Evolutionary conservation across 2,113 vertebrate genomes (phyloP).

Genomic region (Atractosteus spatula): DNA sequence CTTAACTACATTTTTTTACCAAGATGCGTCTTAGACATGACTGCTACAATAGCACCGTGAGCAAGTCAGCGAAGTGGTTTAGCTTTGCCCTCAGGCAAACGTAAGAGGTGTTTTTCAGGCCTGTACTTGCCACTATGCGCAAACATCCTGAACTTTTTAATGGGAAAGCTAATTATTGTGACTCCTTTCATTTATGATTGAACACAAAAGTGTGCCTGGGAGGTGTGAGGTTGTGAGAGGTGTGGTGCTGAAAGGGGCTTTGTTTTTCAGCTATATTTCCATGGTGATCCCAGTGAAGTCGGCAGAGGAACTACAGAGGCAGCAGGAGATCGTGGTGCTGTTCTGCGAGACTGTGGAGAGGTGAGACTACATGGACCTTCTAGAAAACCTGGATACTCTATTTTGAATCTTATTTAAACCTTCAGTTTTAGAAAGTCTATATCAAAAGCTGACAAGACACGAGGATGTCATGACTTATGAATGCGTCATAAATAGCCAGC

Average conservation of each 20-base stretch:
- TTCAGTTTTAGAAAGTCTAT: too few species aligned
- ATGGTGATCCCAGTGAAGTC: constrained; percentile 59
- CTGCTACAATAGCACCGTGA: too few species aligned
- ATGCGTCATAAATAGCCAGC: too few species aligned
- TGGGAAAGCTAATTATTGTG: background rate
- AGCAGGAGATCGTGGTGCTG: constrained; percentile 66
- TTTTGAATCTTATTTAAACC: too few species aligned
- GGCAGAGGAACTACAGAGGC: constrained; percentile 58
- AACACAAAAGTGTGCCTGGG: too few species aligned
- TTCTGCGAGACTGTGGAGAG: constrained; percentile 68
- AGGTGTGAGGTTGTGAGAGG: background rate
- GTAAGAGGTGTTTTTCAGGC: background rate
- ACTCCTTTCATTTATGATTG: background rate
- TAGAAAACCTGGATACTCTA: too few species aligned
- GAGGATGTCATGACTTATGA: too few species aligned
- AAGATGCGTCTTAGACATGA: too few species aligned
- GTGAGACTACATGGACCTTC: constrained; percentile 37
- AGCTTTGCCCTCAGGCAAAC: background rate
- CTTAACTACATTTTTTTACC: too few species aligned
- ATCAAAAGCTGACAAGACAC: too few species aligned
- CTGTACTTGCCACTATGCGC: background rate
- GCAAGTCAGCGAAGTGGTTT: background rate
- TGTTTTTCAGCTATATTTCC: constrained; percentile 56
- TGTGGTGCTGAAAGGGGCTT: background rate
- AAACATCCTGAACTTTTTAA: background rate